Conservation (phyloP, 2,797 vertebrate genomes). For the Iguana delicatissima region DNA sequence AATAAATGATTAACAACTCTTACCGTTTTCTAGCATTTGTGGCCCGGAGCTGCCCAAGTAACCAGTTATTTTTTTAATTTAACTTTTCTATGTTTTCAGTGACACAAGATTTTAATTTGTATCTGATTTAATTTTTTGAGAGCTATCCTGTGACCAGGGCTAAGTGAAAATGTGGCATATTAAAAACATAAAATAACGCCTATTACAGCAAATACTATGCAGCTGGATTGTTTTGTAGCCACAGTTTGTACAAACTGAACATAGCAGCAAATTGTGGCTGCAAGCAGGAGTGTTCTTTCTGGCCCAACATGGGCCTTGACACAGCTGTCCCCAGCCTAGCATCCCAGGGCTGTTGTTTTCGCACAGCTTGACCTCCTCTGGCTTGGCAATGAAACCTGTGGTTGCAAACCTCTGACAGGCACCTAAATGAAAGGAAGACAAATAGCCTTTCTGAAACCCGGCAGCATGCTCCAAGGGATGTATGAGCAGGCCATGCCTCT, state of each 20-base stretch:
- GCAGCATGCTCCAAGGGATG: neutral
- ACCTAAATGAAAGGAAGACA: conserved; percentile 17
- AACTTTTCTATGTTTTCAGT: no score
- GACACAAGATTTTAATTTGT: no score
- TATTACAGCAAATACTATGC: neutral
- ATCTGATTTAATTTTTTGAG: no score
- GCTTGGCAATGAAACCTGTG: neutral
- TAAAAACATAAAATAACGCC: no score
- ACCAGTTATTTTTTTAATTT: no score
- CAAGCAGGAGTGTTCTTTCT: neutral
- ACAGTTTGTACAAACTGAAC: no score
- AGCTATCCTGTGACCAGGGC: no score
- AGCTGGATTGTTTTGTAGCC: neutral
- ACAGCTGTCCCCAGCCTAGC: neutral
- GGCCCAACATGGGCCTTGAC: neutral
- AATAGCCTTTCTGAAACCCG: neutral
- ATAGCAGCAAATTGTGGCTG: neutral
- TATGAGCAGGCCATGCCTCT: neutral
- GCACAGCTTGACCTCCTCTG: neutral
- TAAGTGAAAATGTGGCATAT: no score
- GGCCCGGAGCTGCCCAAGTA: no score
- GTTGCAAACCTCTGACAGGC: neutral
- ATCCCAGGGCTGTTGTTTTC: neutral
- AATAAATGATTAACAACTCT: no score
- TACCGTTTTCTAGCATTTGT: no score